Conservation (phyloP, 1,140 invertebrate genomes). For the Philopotamus ludificatus region DNA sequence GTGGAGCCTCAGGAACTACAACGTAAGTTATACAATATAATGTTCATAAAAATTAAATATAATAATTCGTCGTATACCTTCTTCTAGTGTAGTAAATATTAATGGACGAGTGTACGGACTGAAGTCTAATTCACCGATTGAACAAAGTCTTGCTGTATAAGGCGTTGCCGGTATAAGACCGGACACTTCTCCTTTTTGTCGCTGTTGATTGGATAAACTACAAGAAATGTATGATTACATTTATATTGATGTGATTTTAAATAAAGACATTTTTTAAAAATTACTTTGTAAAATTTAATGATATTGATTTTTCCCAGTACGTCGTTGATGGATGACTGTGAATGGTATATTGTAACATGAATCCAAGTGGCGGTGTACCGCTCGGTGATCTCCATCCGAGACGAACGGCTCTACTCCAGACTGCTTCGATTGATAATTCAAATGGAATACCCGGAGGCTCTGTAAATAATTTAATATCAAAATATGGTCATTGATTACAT, state of each 20-base stretch:
- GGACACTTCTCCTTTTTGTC: constrained; percentile 48
- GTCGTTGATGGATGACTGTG: constrained; percentile 35
- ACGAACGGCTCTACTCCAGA: constrained; percentile 44
- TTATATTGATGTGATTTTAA: background rate
- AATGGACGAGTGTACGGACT: constrained; percentile 49
- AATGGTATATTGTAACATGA: constrained; percentile 48
- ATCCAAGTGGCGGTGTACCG: constrained; percentile 44
- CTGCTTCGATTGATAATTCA: constrained; percentile 48
- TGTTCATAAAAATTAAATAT: background rate
- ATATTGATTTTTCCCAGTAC: constrained; percentile 48
- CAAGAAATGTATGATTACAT: constrained; percentile 5
- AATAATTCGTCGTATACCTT: constrained; percentile 45
- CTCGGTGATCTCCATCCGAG: constrained; percentile 49
- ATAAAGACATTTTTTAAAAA: background rate
- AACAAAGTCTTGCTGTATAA: constrained; percentile 50
- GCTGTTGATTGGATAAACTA: constrained; percentile 32
- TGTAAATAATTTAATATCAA: constrained; percentile 33
- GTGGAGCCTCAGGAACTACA: constrained; percentile 50
- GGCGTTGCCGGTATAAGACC: constrained; percentile 49
- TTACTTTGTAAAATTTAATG: constrained; percentile 50
- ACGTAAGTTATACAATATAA: constrained; percentile 24
- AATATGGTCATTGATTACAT: background rate
- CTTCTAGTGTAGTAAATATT: constrained; percentile 53
- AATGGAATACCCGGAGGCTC: constrained; percentile 51
- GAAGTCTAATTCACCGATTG: constrained; percentile 50